Conservation (phyloP, 2,113 vertebrate species). For the Ibidorhyncha struthersii region DNA sequence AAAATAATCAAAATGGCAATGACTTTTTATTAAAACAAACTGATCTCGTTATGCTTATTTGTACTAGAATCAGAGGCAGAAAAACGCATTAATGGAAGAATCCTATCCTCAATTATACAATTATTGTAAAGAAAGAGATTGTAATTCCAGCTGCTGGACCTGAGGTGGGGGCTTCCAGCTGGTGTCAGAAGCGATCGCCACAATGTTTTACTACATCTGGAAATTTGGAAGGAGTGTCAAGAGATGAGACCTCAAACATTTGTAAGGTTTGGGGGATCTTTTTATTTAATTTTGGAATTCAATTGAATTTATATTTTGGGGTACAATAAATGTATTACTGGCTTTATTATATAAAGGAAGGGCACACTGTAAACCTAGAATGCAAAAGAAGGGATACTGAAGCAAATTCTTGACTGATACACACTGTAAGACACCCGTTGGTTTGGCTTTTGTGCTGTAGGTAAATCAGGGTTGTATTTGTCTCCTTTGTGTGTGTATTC, state of each 20-base stretch:
- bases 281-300: background rate
- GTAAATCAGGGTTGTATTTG: background rate
- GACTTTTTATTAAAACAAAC: background rate
- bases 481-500: background rate
- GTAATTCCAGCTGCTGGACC: slow-evolving; percentile 67
- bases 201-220: slow-evolving; percentile 36
- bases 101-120: slow-evolving; percentile 61
- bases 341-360: background rate
- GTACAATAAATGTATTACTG: background rate
- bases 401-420: background rate
- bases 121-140: slow-evolving; percentile 69
- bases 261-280: slow-evolving; percentile 8
- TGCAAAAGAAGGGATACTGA: background rate
- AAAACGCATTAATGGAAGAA: slow-evolving; percentile 61
- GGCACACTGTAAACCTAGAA: background rate
- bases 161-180: slow-evolving; percentile 56
- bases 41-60: background rate
- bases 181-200: slow-evolving; percentile 49
- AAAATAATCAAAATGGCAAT: background rate
- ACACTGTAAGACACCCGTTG: background rate
- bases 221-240: slow-evolving; percentile 60
- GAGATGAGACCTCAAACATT: slow-evolving; percentile 52
- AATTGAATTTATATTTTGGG: background rate
- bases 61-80: slow-evolving; percentile 68
- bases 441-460: background rate